Conservation (phyloP, 2,113 vertebrate genomes). For the Balaeniceps rex region DNA sequence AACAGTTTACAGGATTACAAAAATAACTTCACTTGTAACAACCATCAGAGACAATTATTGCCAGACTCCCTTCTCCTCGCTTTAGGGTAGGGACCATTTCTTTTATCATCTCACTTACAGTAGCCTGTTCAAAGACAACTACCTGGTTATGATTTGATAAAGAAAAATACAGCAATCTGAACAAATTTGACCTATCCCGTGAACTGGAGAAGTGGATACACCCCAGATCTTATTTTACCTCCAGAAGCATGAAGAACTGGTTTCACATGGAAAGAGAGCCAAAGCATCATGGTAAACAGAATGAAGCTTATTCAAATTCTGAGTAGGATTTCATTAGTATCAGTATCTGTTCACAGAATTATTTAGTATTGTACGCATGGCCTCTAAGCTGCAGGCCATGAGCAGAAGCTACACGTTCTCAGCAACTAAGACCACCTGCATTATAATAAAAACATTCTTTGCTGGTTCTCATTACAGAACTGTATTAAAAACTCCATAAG, state of each 20-base stretch:
- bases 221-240: background rate
- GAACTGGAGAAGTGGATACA: background rate
- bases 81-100: background rate
- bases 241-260: conserved; percentile 8
- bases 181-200: background rate
- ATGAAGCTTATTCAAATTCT: background rate
- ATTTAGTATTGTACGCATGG: background rate
- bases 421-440: background rate
- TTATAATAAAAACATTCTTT: background rate
- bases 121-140: background rate
- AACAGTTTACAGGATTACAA: background rate
- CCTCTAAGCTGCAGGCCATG: background rate
- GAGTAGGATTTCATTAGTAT: background rate
- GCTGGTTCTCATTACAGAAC: background rate
- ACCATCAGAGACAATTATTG: background rate
- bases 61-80: background rate
- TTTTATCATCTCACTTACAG: background rate
- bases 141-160: background rate
- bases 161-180: background rate
- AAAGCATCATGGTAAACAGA: conserved; percentile 5
- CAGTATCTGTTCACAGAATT: background rate
- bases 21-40: background rate
- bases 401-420: background rate
- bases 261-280: conserved; percentile 32
- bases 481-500: background rate